Evolutionary conservation across 2,113 vertebrate genomes (phyloP).

Genomic region (Gobiocypris rarus): DNA sequence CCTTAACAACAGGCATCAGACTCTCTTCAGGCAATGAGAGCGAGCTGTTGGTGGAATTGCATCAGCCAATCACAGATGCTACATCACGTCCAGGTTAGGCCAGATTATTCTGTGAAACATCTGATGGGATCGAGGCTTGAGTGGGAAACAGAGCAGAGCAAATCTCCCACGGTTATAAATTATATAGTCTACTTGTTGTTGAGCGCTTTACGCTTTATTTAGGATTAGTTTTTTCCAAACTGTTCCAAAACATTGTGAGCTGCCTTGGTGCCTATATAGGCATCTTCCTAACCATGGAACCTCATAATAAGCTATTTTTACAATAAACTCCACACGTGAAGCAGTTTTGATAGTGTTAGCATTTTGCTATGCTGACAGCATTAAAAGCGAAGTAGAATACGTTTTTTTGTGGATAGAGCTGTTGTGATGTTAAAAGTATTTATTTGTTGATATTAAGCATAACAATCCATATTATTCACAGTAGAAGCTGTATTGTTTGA

Average conservation of each 20-base stretch:
- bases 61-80: conserved; percentile 36
- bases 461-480: not conserved
- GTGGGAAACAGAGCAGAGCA: conserved; percentile 22
- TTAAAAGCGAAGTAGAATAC: not conserved
- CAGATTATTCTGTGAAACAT: conserved; percentile 18
- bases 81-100: conserved; percentile 17
- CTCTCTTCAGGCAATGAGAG: conserved; percentile 50
- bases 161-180: conserved; percentile 14
- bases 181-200: not conserved
- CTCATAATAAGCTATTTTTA: not conserved
- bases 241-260: not conserved
- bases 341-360: not conserved
- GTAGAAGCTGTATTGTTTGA: not conserved
- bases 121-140: conserved; percentile 10
- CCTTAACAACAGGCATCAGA: conserved; percentile 42
- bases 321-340: not conserved
- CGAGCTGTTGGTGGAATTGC: conserved; percentile 6
- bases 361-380: not conserved
- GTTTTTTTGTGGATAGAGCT: too few relatives aligned
- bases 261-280: not conserved
- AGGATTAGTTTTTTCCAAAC: not conserved
- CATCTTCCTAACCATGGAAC: not conserved
- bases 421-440: too few relatives aligned
- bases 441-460: too few relatives aligned
- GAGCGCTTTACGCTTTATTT: not conserved